These are phyloP conservation scores for Mnemiopsis leidyi DNA, from an alignment of 37 sponge, comb jelly and placozoan species.

Conservation along the genomic window DNA sequence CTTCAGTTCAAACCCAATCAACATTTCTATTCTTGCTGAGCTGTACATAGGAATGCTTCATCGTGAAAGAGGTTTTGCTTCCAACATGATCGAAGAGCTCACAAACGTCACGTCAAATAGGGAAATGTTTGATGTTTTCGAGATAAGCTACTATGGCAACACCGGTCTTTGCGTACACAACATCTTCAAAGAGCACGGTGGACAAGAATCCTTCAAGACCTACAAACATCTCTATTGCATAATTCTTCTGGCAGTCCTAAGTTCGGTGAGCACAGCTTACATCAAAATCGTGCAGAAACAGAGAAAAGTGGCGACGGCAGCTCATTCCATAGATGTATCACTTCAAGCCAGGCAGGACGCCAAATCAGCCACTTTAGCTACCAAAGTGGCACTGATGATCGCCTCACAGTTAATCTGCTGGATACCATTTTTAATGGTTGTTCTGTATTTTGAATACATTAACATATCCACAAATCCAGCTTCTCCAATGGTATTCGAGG, in stretches of 20 bases:
- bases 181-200: not conserved
- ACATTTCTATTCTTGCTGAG: not conserved
- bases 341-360: not conserved
- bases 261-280: not conserved
- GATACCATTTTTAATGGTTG: not conserved
- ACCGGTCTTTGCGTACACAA: not conserved
- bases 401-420: not conserved
- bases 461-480: not conserved
- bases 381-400: not conserved
- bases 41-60: not conserved
- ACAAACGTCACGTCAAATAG: not conserved
- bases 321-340: not conserved
- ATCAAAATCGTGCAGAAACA: not conserved
- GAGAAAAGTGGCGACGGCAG: not conserved
- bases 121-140: not conserved
- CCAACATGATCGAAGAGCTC: not conserved
- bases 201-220: not conserved
- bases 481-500: not conserved
- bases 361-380: not conserved
- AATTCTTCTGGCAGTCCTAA: not conserved
- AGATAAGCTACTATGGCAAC: conserved; percentile 51
- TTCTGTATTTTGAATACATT: not conserved
- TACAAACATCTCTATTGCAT: conserved; percentile 23
- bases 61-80: not conserved
- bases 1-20: not conserved